Base-by-base conservation (phyloP, 2,113 vertebrate genomes). In the Eupsittula cactorum region DNA sequence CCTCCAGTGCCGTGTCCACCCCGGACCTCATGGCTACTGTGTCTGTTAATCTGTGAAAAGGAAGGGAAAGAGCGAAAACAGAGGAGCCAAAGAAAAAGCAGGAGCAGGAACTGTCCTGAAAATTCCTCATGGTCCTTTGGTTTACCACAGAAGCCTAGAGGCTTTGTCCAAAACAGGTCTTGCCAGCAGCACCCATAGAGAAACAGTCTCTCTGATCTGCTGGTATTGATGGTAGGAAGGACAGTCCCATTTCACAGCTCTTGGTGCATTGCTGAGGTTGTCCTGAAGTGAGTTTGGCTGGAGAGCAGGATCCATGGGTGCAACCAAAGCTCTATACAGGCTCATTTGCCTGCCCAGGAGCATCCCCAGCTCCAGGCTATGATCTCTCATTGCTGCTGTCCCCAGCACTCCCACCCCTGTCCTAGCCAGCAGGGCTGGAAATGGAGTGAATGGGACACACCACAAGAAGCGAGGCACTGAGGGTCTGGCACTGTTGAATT, bases 381-480 rank as follows among this genome's bases (percentile, higher is more conserved):
- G n/a, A 4, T 4, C 44, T 1, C 23, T 6, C 19, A 7, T n/a
- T 2, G 0, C 37, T 42, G 39, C 69, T 3, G 6, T 13, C 3
- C 41, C 44, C 47, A 55, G 5, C 9, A 24, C 13, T 13, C 21
- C 47, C 23, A 49, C 12, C 47, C 21, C 47, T 49, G 47, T 49
- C 11, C 15, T 2, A 16, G 39, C 21, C 2, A 2, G 49, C n/a
- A 74, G 39, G 33, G 71, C 27, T 44, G 55, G 55, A 11, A 7
- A n/a, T 29, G 37, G 31, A 67, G 64, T 1, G 12, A 5, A 2
- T 2, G 23, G 77, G 73, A 6, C 39, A 52, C 3, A 0, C 5
- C 41, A 19, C 0, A 1, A 77, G 41, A 37, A 13, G 0, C 1
- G 0, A 47, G 79, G 65, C 60, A 60, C 53, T 24, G 13, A 0